These are phyloP conservation scores for Urocolius indicus DNA, from an alignment of 2,113 vertebrate genomes.

Conservation along the genomic window DNA sequence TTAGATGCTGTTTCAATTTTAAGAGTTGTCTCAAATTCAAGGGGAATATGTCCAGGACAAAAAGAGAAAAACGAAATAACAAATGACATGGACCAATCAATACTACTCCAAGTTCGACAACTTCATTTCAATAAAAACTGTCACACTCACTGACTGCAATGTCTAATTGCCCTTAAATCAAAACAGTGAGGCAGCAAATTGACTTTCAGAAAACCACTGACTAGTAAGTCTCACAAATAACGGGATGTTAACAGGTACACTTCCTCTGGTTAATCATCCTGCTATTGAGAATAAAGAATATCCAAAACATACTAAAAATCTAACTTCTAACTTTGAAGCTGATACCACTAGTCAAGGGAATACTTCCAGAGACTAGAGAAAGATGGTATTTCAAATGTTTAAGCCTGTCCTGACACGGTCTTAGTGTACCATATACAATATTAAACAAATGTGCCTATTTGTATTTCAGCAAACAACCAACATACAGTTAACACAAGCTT, in stretches of 20 bases:
- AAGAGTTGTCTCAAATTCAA: neutral
- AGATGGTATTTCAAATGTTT: neutral
- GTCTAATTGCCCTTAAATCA: neutral
- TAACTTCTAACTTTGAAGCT: neutral
- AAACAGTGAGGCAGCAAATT: neutral
- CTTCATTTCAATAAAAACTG: neutral
- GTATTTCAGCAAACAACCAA: neutral
- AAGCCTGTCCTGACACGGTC: neutral
- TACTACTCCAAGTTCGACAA: neutral
- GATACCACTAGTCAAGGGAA: neutral
- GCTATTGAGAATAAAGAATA: neutral
- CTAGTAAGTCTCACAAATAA: neutral
- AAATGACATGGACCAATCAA: neutral
- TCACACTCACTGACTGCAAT: neutral
- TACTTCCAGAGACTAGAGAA: neutral
- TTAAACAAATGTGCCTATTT: too few species aligned
- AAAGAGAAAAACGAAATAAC: neutral
- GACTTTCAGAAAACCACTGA: neutral
- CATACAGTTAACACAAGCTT: neutral
- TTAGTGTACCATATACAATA: neutral
- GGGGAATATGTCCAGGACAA: neutral
- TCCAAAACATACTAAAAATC: neutral
- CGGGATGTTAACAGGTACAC: neutral
- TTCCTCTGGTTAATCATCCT: neutral
- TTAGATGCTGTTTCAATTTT: neutral